A percentile compares a stretch with the other conserved stretches of the same genome.
Conservation (phyloP, 2,888 invertebrate species). For the Zhuqinia jingwanae region DNA sequence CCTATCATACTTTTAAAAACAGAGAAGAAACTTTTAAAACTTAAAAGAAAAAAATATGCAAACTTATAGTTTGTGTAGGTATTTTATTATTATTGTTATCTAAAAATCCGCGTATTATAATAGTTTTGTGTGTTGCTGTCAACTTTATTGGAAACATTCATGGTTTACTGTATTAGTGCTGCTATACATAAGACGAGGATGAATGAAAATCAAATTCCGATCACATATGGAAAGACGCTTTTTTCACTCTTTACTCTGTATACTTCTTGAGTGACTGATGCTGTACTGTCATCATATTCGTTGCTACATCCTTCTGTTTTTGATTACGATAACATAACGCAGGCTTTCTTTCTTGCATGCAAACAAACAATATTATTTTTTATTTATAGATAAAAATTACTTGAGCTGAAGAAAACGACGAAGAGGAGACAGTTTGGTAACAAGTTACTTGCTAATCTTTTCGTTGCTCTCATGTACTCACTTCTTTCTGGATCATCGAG, state of each 20-base stretch:
- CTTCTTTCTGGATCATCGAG: too few relatives aligned
- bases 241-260: not conserved
- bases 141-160: constrained; percentile 57
- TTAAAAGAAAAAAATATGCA: not conserved
- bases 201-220: constrained; percentile 73
- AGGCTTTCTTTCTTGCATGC: constrained; percentile 13
- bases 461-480: too few relatives aligned
- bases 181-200: too few relatives aligned
- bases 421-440: constrained; percentile 40
- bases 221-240: not conserved
- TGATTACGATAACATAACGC: not conserved
- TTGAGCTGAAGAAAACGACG: not conserved
- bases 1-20: not conserved
- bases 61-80: not conserved
- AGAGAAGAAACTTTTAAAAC: not conserved
- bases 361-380: not conserved
- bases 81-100: not conserved
- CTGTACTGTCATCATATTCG: not conserved
- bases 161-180: constrained; percentile 37
- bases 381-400: constrained; percentile 41
- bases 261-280: not conserved
- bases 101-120: not conserved
- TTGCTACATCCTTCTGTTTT: not conserved
- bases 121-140: constrained; percentile 44
- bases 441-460: constrained; percentile 15